Evolutionary conservation across 2,888 invertebrate species (phyloP), one percentile per base, ranked within the genome.

Genomic region (Alloscopus bannaensis): DNA sequence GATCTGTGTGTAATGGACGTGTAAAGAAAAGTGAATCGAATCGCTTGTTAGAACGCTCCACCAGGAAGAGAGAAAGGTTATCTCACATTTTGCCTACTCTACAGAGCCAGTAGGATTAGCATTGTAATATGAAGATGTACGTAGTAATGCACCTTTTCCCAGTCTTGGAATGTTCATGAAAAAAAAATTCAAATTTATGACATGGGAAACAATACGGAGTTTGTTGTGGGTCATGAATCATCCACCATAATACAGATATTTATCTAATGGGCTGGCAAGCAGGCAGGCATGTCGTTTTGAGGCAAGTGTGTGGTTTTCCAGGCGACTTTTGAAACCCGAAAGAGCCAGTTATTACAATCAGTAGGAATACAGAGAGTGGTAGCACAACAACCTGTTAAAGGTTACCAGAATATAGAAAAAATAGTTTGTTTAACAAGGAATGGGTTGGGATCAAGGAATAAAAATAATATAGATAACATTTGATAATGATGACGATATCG

Each of bases 211-310:
- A 75, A 75, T 68, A 42, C 66, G 24, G 29, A 66, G 75, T 75
- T 75, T 75, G 75, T 75, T 75, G 75, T 75, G 75, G 73, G 75
- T 75, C 59, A 75, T 81, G 81, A 81, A 81, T 81, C 77, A 81
- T 81, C 73, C 42, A 36, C 65, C 81, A 81, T 81, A 73, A 75
- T 75, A 68, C 60, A 75, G 75, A 75, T 75, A 75, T 68, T 75
- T 75, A 75, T 75, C 75, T 66, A 75, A 75, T 75, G 50, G 73
- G 60, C 66, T 45, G 68, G 47, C 57, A 68, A 73, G 20, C 64
- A 57, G 16, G 45, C 42, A 8, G 13, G 36, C 59, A 29, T 73
- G 57, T 52, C 29, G 26, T 59, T 59, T n/a, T 59, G n/a, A 3
- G 59, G 31, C n/a, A 22, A n/a, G 3, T 28, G 59, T 24, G 11